Evolutionary conservation across 2,888 invertebrate species (phyloP), one percentile per base, ranked within the genome.

Genomic region (Stenurella melanura): DNA sequence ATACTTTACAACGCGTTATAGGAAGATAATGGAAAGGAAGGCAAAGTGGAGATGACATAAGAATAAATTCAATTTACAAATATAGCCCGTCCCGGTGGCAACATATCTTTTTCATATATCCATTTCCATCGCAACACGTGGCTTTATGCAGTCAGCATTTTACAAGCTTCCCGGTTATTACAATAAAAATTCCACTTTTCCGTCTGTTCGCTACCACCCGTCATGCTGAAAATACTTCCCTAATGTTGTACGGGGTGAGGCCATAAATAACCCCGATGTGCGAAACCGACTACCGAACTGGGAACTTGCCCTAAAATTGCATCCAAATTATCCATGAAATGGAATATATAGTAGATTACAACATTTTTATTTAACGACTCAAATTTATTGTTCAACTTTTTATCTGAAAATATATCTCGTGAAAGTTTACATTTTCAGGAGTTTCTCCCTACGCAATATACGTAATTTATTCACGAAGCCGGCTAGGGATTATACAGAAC

Each of bases 221-320:
- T 50, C 50, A 50, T 50, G 50, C 50, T 80, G 83, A 84, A 85
- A 86, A 85, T 84, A 84, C 85, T 83, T 84, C 86, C 84, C 85
- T 84, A 85, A 86, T 85, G 85, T 85, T 84, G 82, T 84, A 84
- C 83, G 81, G 83, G 85, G 85, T 83, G 84, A 80, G 80, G 84
- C 82, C 84, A 85, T 87, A 87, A 87, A 87, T 87, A 86, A 87
- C 84, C 85, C 83, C 85, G 83, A 85, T 85, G 85, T 87, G 86
- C 84, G 86, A 86, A 86, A 84, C 81, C 85, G 85, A 85, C 82
- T 83, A 81, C 79, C 82, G 80, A 82, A 83, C 82, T 77, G 79
- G 83, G 79, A 84, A 82, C 82, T 82, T 81, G 80, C 79, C 83
- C 84, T 77, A 81, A 83, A 83, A 83, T 83, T 83, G 84, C 83